Evolutionary conservation across 2,888 invertebrate genomes (phyloP).

Genomic region (Cheilosia pagana): DNA sequence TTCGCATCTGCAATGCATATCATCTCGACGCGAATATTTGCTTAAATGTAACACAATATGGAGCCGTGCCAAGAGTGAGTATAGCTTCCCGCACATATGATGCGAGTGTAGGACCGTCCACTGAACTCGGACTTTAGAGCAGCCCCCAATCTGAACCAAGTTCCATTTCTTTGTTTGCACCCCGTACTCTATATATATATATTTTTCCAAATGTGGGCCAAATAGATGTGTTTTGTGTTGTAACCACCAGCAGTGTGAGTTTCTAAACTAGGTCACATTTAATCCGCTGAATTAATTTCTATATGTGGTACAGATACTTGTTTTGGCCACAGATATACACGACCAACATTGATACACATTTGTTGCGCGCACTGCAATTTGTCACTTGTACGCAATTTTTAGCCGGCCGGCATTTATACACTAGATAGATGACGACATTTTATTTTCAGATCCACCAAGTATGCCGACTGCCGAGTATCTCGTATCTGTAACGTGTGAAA

Average conservation of each 20-base stretch:
- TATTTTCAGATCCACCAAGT: constrained; percentile 28
- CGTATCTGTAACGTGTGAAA: constrained; percentile 70
- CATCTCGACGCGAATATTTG: constrained; percentile 4
- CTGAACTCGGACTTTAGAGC: constrained; percentile 32
- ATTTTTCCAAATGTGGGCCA: constrained; percentile 41
- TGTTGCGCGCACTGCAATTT: constrained; percentile 43
- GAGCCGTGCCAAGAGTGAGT: constrained; percentile 51
- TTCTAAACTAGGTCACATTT: constrained; percentile 64
- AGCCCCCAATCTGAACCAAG: constrained; percentile 35
- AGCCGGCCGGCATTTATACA: constrained; percentile 73
- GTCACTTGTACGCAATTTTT: constrained; percentile 54
- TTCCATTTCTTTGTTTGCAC: constrained; percentile 37
- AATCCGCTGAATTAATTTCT: constrained; percentile 69
- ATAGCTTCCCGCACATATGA: constrained; percentile 29
- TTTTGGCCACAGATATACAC: constrained; percentile 35
- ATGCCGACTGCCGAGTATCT: constrained; percentile 17
- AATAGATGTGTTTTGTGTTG: constrained; percentile 64
- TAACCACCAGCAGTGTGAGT: constrained; percentile 48
- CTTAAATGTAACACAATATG: constrained; percentile 27
- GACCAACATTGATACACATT: constrained; percentile 18
- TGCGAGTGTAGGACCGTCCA: constrained; percentile 1
- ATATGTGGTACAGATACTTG: constrained; percentile 36
- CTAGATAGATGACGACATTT: constrained; percentile 27
- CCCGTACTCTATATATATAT: not conserved
- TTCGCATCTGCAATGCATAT: constrained; percentile 60